Conservation (phyloP, 2,113 vertebrate species). For the Myotis yumanensis region DNA sequence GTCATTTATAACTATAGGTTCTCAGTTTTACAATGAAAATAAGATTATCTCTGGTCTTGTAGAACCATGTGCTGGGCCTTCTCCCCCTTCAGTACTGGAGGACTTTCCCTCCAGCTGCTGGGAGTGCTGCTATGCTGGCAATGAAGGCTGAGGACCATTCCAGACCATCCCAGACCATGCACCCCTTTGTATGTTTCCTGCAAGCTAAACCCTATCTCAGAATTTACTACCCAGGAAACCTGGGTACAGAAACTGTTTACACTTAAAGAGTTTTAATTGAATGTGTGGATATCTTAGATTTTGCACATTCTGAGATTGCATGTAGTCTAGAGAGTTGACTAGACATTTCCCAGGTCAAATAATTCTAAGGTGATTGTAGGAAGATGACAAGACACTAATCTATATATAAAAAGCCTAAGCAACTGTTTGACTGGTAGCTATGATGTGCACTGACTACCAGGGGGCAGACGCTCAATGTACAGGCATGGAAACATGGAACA, state of each 20-base stretch:
- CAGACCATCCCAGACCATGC: not conserved
- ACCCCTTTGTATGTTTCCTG: not conserved
- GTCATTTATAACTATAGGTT: not conserved
- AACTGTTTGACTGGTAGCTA: too few species aligned
- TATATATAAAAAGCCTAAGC: not conserved
- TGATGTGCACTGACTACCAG: too few species aligned
- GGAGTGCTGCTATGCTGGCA: not conserved
- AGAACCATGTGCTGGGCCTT: not conserved
- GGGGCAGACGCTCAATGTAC: too few species aligned
- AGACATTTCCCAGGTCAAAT: conserved; percentile 13
- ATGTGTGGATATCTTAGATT: not conserved
- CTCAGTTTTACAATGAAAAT: not conserved
- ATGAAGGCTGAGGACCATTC: not conserved
- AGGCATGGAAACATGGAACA: too few species aligned
- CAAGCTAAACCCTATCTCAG: not conserved
- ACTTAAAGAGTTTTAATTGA: not conserved
- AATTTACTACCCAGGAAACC: not conserved
- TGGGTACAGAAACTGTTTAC: not conserved
- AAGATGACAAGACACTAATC: not conserved
- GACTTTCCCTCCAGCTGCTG: not conserved
- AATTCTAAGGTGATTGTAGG: not conserved
- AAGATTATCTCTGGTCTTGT: not conserved
- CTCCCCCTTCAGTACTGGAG: not conserved
- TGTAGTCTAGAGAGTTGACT: not conserved
- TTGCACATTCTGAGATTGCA: not conserved